Percentiles rank a stretch among this genome's conserved stretches.
Conservation (phyloP, 2,888 invertebrate species). For the Aproaerema taeniolella region DNA sequence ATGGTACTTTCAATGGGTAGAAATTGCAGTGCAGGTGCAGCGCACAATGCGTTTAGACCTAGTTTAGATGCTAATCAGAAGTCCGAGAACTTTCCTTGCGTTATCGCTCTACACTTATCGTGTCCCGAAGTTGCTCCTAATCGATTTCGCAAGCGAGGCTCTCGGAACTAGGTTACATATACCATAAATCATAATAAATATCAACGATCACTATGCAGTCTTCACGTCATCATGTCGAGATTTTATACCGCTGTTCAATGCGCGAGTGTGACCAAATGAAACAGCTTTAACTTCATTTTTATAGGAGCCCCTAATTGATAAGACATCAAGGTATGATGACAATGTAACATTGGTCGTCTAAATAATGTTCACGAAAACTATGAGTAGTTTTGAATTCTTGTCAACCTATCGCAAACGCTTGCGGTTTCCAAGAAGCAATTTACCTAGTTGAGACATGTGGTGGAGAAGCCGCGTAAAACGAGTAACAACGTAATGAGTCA, state of each 20-base stretch:
- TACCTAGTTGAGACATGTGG: slow-evolving; percentile 13
- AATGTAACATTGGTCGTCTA: no score
- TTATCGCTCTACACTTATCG: slow-evolving; percentile 26
- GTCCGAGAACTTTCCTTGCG: slow-evolving; percentile 9
- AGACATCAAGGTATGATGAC: no score
- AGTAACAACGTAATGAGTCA: slow-evolving; percentile 24
- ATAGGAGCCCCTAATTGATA: no score
- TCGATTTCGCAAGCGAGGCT: slow-evolving; percentile 42
- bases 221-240: slow-evolving; percentile 19
- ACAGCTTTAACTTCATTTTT: no score
- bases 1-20: slow-evolving; percentile 4
- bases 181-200: slow-evolving; percentile 60
- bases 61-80: slow-evolving; percentile 9
- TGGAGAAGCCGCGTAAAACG: slow-evolving; percentile 9
- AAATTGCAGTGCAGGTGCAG: slow-evolving; percentile 8
- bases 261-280: no score
- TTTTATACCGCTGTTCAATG: slow-evolving; percentile 5
- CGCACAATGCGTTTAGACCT: slow-evolving; percentile 8
- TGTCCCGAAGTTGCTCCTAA: slow-evolving; percentile 37
- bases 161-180: slow-evolving; percentile 53
- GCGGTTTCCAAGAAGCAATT: slow-evolving; percentile 12
- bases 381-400: no score
- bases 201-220: slow-evolving; percentile 39
- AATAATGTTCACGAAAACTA: no score
- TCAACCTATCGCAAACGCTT: slow-evolving; percentile 5